Base-by-base conservation (phyloP, 2,888 invertebrate species). In the Aspidapion aeneum region DNA sequence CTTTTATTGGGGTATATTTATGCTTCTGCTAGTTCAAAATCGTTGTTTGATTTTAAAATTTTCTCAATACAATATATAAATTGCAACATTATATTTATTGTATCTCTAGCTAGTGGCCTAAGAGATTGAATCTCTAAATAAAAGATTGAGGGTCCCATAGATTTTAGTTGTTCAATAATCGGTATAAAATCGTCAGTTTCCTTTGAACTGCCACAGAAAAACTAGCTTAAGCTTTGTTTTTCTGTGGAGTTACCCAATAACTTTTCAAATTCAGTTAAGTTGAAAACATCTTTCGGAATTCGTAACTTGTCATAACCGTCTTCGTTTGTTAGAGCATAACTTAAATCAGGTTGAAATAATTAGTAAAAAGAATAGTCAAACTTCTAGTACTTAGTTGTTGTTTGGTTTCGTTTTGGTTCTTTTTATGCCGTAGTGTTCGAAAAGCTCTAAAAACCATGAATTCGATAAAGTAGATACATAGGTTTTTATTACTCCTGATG, bases 301-400 rank as follows among this genome's bases (percentile, higher is more conserved):
- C 86, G 70, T 1, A 90, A 71, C 74, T 85, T 86, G 3, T 84
- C 85, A 12, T 55, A 60, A 18, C 77, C 75, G 1, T 79, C 72
- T 12, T 75, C 77, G 1, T 48, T 19, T 9, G 68, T 64, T 7
- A 62, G 55, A 21, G 81, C 80, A 62, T 83, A 79, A 2, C 84
- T 82, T 1, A 91, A 77, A 76, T 92, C 93, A 81, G 1, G 93
- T 90, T 0, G 94, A 86, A 62, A 96, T 84, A 0, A 97, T 96
- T 0, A 98, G 96, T 58, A 98, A 82, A 78, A 99, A 98, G 82
- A 99, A 99, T 0, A 98, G 98, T 0, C 96, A 98, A 0, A 90
- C 87, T 79, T 94, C 93, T 0, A 93, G 90, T 1, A 86, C 85
- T 73, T 93, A 91, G 86, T 0, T 93, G 87, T 58, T 90, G 89